Evolutionary conservation across 2,113 vertebrate species (phyloP), one percentile per base, ranked within the genome.

Genomic region (Menidia beryllina): DNA sequence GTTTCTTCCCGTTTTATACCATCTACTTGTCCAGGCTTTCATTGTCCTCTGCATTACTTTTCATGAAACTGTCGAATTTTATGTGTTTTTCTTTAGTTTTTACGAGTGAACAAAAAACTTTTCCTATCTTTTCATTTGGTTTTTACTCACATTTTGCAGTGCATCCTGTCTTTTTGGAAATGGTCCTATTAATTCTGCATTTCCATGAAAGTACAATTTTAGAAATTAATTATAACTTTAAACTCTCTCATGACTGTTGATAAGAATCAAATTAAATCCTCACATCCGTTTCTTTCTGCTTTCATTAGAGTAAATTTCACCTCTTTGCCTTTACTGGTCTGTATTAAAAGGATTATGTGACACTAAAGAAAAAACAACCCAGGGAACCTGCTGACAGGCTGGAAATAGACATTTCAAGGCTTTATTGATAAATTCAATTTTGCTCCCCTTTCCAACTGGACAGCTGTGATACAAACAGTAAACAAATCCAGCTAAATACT

Each of bases 341-440:
- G 60, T 54, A 74, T 72, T 82, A 48, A 72, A 86, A 67, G 38
- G 75, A 88, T 87, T 76, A 52, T 49, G 55, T 77, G 74, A 86
- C 81, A 72, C 62, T 9, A 54, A 66, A 81, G 55, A 75, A 86
- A 75, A 86, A 82, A 79, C 79, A 83, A 65, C 77, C 36, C 19
- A 55, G 48, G 79, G 53, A 62, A 77, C 54, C 72, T 82, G 77
- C 64, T 79, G 71, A 85, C 77, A 81, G 80, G 54, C 65, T 61
- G 23, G 53, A 57, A n/a, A n/a, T 1, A 67, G 67, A 80, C 4
- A 69, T 81, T 87, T 63, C 73, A 75, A 83, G 34, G 48, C 72
- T 75, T 72, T 57, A 77, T 69, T 60, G 79, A 86, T 66, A 62
- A 13, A 13, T 24, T 45, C 7, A 43, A 17, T 58, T 68, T 68